Conservation (phyloP, 2,888 invertebrate genomes). For the Pardosa pseudoannulata region DNA sequence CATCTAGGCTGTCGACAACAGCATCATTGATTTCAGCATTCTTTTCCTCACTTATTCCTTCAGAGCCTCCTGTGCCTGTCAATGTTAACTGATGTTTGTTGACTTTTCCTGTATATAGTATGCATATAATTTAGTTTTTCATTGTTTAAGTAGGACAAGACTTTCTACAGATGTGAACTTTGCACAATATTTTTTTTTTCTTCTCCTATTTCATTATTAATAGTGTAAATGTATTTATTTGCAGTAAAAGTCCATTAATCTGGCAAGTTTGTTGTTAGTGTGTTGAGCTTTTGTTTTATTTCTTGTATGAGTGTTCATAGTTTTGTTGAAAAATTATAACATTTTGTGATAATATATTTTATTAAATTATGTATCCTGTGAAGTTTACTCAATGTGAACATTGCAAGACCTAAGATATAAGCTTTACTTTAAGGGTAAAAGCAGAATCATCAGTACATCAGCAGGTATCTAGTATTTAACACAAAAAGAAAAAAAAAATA, state of each 20-base stretch:
- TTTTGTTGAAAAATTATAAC: too few relatives aligned
- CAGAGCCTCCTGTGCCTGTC: slow-evolving; percentile 83
- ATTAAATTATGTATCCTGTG: too few relatives aligned
- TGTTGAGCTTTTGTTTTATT: too few relatives aligned
- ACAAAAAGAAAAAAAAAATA: too few relatives aligned
- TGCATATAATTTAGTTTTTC: not conserved
- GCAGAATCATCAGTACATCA: too few relatives aligned
- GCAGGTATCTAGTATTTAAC: too few relatives aligned
- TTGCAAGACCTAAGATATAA: too few relatives aligned
- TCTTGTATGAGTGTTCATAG: too few relatives aligned
- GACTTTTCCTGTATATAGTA: not conserved
- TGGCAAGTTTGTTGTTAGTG: not conserved
- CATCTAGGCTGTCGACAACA: slow-evolving; percentile 30
- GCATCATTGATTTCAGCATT: slow-evolving; percentile 88
- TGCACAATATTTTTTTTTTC: not conserved
- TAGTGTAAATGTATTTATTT: not conserved
- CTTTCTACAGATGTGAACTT: not conserved
- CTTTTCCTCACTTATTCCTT: slow-evolving; percentile 95
- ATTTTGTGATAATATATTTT: too few relatives aligned
- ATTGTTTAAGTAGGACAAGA: not conserved
- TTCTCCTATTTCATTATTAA: not conserved
- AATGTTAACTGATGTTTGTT: slow-evolving; percentile 44
- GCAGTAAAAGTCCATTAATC: not conserved
- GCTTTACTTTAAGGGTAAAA: too few relatives aligned
- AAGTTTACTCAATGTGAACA: too few relatives aligned